Conservation (phyloP, 2,888 invertebrate genomes). For the Drosophila nigricruria region DNA sequence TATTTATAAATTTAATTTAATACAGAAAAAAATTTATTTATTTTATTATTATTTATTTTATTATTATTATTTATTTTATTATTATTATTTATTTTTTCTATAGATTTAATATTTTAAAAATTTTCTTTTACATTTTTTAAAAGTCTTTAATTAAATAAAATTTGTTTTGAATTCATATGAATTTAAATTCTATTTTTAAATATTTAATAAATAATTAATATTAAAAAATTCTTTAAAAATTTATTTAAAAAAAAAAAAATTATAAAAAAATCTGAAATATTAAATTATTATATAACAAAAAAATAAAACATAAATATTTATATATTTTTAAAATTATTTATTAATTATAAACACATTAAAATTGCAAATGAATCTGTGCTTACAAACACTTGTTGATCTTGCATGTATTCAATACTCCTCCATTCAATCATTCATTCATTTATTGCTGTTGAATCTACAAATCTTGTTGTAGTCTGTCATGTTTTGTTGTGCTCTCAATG, state of each 20-base stretch:
- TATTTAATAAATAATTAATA: not conserved
- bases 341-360: not conserved
- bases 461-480: constrained; percentile 33
- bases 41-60: not conserved
- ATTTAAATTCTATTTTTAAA: not conserved
- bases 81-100: not conserved
- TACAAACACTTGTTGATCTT: not conserved
- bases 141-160: not conserved
- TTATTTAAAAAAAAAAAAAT: not conserved
- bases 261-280: not conserved
- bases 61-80: not conserved
- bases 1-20: not conserved
- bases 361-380: not conserved
- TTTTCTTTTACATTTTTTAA: not conserved
- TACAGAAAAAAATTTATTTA: not conserved
- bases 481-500: constrained; percentile 27
- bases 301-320: not conserved
- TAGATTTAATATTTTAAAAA: no score
- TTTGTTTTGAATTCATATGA: not conserved
- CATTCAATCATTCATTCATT: constrained; percentile 1
- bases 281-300: no score
- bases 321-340: no score
- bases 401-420: not conserved
- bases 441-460: not conserved
- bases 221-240: not conserved